Conservation (phyloP, 2,888 invertebrate species). For the Minunthozetes semirufus region DNA sequence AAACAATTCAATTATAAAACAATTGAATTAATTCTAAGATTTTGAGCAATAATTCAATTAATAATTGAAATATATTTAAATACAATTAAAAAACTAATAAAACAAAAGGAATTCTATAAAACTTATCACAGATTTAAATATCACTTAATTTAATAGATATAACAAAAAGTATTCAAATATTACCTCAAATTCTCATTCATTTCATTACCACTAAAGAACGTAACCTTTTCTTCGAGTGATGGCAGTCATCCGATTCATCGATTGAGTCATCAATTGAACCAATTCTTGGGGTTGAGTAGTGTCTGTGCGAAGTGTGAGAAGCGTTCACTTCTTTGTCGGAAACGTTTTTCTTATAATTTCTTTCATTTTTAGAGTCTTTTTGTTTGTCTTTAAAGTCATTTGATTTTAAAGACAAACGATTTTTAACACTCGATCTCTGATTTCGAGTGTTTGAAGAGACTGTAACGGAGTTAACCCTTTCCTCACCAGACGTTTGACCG, state of each 20-base stretch:
- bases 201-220: constrained; percentile 28
- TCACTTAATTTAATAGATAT: not conserved
- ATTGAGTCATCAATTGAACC: not conserved
- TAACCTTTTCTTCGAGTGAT: constrained; percentile 19
- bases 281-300: not conserved
- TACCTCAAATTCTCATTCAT: constrained; percentile 14
- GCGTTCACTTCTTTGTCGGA: not conserved
- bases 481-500: not conserved
- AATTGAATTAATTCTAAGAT: not conserved
- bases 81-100: not conserved
- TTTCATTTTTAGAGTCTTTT: not conserved
- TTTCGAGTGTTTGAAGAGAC: not conserved
- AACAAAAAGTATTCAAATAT: not conserved
- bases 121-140: constrained; percentile 12
- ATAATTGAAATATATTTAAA: not conserved
- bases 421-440: not conserved
- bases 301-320: not conserved
- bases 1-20: constrained; percentile 16
- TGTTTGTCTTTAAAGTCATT: not conserved
- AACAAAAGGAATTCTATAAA: not conserved
- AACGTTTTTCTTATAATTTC: not conserved
- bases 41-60: constrained; percentile 12
- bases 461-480: not conserved
- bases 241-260: not conserved
- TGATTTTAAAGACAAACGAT: not conserved